Conservation (phyloP, 92 coral and sea anemone genomes). For the Heliopora coerulea region DNA sequence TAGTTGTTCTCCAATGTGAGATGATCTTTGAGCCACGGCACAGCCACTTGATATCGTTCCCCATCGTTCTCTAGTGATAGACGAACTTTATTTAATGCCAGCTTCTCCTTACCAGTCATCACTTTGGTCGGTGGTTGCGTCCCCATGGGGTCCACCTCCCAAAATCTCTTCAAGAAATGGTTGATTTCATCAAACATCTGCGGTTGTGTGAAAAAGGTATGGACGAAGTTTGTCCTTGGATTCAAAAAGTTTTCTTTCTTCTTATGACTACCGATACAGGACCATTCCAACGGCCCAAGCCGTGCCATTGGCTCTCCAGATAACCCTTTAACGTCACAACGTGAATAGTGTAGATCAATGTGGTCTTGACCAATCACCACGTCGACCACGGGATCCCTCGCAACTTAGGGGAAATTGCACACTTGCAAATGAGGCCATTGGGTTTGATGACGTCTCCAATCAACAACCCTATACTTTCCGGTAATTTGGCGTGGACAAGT, state of each 20-base stretch:
- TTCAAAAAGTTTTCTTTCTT: conserved; percentile 29
- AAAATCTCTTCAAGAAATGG: neutral
- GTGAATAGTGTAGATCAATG: conserved; percentile 21
- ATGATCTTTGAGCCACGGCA: conserved; percentile 52
- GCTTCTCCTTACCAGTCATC: conserved; percentile 31
- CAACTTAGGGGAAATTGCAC: conserved; percentile 20
- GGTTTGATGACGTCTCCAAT: conserved; percentile 22
- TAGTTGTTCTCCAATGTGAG: conserved; percentile 57
- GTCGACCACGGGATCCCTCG: conserved; percentile 23
- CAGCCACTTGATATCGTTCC: conserved; percentile 50
- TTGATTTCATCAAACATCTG: neutral
- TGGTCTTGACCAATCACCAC: conserved; percentile 33
- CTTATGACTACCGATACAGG: conserved; percentile 49
- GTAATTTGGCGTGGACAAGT: neutral
- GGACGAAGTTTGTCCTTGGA: conserved; percentile 39
- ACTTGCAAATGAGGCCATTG: conserved; percentile 17
- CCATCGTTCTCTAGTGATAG: conserved; percentile 30
- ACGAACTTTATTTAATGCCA: conserved; percentile 26
- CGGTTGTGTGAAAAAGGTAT: conserved; percentile 15
- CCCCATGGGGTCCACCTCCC: neutral
- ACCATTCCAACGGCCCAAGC: conserved; percentile 62
- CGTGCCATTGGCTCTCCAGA: conserved; percentile 51
- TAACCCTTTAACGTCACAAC: conserved; percentile 41
- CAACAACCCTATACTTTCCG: conserved; percentile 14
- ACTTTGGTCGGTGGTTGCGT: neutral